These are phyloP conservation scores for Muscicapa striata DNA, from an alignment of 2,797 vertebrate genomes.

Conservation along the genomic window DNA sequence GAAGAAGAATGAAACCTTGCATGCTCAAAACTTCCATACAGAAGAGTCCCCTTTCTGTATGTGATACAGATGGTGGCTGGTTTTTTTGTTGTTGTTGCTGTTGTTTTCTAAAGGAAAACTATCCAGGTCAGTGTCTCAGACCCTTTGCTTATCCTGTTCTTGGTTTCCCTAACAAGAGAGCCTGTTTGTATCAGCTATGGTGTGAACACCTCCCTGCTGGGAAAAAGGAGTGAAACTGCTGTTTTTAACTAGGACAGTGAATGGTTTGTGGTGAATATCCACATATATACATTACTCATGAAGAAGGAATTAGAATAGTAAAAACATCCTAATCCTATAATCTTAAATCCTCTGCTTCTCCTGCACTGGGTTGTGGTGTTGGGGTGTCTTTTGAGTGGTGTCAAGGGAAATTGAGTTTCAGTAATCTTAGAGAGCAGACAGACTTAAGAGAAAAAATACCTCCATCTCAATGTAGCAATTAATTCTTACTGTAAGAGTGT, in stretches of 20 bases:
- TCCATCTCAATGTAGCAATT: background rate
- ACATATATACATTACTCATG: background rate
- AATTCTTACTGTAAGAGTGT: background rate
- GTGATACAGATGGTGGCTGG: background rate
- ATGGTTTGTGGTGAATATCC: background rate
- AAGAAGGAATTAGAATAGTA: conserved; percentile 35
- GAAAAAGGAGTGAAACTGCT: background rate
- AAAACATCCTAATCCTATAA: background rate
- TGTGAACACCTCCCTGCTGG: conserved; percentile 4
- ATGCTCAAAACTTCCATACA: background rate
- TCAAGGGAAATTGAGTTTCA: background rate
- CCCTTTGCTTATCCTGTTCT: background rate
- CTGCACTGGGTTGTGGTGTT: background rate
- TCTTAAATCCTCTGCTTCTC: background rate
- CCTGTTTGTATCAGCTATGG: background rate
- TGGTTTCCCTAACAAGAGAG: background rate
- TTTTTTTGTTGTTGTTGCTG: no score
- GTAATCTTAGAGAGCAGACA: background rate
- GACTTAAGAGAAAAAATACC: background rate
- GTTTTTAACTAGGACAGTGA: background rate
- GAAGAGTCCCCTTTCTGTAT: fast-evolving
- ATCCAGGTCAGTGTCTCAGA: background rate
- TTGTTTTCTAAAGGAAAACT: background rate
- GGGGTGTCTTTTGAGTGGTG: background rate
- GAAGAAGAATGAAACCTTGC: background rate